Evolutionary conservation across 2,797 vertebrate genomes (phyloP).

Genomic region (Muscicapa striata): DNA sequence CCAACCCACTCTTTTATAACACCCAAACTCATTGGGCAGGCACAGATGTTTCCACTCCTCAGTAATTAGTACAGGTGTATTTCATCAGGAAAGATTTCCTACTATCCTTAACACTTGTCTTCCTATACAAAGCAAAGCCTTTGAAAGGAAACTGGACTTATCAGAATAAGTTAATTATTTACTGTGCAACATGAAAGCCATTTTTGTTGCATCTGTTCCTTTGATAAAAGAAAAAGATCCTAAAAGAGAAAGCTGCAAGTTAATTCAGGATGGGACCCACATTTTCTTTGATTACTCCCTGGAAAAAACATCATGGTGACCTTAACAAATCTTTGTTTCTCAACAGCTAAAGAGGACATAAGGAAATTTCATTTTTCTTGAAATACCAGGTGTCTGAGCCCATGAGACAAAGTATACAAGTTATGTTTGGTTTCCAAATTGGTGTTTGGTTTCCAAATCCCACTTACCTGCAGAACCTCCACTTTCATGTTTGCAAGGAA

Average conservation of each 20-base stretch:
- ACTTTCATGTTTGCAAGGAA: not conserved
- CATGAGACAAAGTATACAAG: not conserved
- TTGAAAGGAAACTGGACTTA: not conserved
- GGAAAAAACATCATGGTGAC: accelerated
- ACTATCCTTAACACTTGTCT: too few species aligned
- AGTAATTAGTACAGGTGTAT: too few species aligned
- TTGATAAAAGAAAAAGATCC: not conserved
- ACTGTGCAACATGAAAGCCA: not conserved
- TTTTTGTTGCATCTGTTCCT: not conserved
- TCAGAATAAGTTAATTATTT: not conserved
- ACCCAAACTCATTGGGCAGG: too few species aligned
- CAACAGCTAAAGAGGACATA: not conserved
- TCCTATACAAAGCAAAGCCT: not conserved
- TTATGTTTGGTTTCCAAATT: not conserved
- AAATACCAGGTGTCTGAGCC: not conserved
- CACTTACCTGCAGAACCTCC: not conserved
- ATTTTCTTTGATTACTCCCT: not conserved
- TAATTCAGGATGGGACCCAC: not conserved
- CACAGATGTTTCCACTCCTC: too few species aligned
- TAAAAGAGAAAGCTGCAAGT: not conserved
- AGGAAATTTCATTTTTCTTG: not conserved
- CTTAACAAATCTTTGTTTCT: not conserved
- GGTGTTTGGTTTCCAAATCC: not conserved
- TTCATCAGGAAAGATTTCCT: too few species aligned
- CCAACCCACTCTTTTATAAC: too few species aligned